A percentile compares a stretch with the other conserved stretches of the same genome.
These are phyloP conservation scores for Carpatolechia fugitivella DNA, from an alignment of 2,888 invertebrate genomes.

Conservation along the genomic window DNA sequence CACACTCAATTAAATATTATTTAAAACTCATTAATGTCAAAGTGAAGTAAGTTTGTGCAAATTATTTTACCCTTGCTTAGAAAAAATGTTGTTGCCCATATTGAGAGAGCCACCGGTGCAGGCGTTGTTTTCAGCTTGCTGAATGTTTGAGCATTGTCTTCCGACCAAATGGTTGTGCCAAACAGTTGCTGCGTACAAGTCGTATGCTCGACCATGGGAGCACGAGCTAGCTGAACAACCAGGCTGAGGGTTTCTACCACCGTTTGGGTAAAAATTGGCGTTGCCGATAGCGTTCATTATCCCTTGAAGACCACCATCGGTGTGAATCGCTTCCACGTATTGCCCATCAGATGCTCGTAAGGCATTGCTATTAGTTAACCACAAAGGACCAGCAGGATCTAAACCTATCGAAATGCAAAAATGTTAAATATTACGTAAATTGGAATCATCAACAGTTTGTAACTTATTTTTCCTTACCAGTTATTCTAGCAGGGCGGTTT, in stretches of 20 bases:
- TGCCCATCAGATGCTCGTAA: slow-evolving; percentile 36
- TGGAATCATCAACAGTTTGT: neutral
- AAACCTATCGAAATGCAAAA: slow-evolving; percentile 36
- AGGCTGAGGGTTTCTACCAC: slow-evolving; percentile 52
- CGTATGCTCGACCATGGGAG: slow-evolving; percentile 14
- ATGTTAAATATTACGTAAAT: too few species aligned
- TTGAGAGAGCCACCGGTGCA: slow-evolving; percentile 30
- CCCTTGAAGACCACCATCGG: slow-evolving; percentile 45
- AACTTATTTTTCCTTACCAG: slow-evolving; percentile 31
- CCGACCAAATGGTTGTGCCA: slow-evolving; percentile 30
- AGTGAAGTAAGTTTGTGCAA: neutral
- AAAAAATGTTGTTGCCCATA: slow-evolving; percentile 36
- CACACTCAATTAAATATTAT: too few species aligned
- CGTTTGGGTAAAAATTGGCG: slow-evolving; percentile 58
- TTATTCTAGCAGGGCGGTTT: slow-evolving; percentile 32
- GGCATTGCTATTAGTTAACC: slow-evolving; percentile 38
- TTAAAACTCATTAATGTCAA: too few species aligned
- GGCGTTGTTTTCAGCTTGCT: slow-evolving; percentile 27
- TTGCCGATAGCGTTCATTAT: slow-evolving; percentile 40
- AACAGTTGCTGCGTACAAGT: slow-evolving; percentile 31
- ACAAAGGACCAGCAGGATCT: slow-evolving; percentile 58
- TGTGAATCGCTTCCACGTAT: slow-evolving; percentile 59
- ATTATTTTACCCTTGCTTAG: slow-evolving; percentile 23
- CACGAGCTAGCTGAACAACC: slow-evolving; percentile 35
- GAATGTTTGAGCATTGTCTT: slow-evolving; percentile 30